A percentile compares a stretch with the other conserved stretches of the same genome.
These are phyloP conservation scores for Psittacara wagleri DNA, from an alignment of 2,113 vertebrate species.

Conservation along the genomic window DNA sequence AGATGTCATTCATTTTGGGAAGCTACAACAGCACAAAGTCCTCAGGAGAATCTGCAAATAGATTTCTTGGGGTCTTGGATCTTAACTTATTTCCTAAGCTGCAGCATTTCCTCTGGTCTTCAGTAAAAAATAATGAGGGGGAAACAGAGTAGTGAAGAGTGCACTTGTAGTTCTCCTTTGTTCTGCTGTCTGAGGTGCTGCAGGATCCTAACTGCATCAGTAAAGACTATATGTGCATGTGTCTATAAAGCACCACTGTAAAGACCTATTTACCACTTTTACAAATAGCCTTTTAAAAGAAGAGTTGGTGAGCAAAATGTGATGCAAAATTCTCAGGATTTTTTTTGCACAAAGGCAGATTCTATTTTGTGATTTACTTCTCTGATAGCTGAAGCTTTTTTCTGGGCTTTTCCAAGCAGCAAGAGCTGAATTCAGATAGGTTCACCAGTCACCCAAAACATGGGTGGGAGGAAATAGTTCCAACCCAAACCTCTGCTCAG, in stretches of 20 bases:
- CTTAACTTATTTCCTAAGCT: neutral
- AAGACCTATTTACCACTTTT: neutral
- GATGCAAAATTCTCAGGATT: neutral
- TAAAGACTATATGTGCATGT: rapidly evolving
- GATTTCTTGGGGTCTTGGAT: neutral
- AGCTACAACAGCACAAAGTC: neutral
- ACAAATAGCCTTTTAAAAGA: neutral
- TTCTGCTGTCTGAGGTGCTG: neutral
- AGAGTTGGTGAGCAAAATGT: neutral
- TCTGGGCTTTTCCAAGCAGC: neutral
- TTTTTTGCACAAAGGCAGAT: neutral
- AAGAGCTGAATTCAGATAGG: neutral
- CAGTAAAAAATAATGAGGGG: neutral
- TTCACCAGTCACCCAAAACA: neutral
- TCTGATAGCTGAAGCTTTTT: neutral
- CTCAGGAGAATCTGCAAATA: neutral
- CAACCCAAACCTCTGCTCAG: neutral
- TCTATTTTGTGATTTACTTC: neutral
- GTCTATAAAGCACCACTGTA: neutral
- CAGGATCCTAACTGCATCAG: neutral
- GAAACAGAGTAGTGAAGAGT: neutral
- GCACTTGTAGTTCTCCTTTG: neutral
- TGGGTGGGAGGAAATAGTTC: neutral
- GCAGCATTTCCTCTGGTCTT: neutral
- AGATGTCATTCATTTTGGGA: neutral